Base-by-base conservation (phyloP, 2,113 vertebrate genomes). In the Podarcis muralis region DNA sequence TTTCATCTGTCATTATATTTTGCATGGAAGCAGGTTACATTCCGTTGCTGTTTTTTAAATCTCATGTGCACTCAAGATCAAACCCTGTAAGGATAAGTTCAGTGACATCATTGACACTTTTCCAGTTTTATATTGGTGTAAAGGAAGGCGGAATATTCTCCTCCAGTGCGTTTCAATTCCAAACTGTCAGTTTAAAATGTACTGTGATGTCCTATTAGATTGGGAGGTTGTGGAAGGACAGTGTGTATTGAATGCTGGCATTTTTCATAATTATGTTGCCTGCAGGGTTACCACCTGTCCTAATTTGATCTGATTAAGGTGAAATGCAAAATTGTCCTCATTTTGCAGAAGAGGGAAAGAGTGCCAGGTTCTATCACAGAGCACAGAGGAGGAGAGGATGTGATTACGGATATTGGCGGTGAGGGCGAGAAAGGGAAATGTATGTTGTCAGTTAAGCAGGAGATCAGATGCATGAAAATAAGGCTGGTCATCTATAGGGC, bases 211-310 rank as follows among this genome's bases (percentile, higher is more conserved):
- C 93, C 93, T 94, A n/a, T 93, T 89, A 93, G 93, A 89, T 57
- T 86, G 91, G 91, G 68, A 87, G 91, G 88, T 90, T 93, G 40
- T 48, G 80, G 75, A 96, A 95, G 95, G 94, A 93, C 94, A 91
- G 93, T 92, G 95, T 92, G 88, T 59, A 43, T 90, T 69, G 91
- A 94, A 89, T 92, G 86, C 84, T 90, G 81, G 89, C 92, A 91
- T 96, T 96, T 96, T 96, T 97, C 94, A 92, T 96, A 95, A 97
- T 97, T 95, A 95, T 83, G 88, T 93, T 94, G 93, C 97, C 96
- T 95, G 93, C 94, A 91, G 96, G 93, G 96, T 94, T 95, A 92
- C 96, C 97, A 96, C 96, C 96, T 97, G 97, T 93, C 96, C 95
- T 97, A 89, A 96, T 97, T 95, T 94, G 91, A 96, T 96, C 90